Base-by-base conservation (phyloP, 2,888 invertebrate genomes). In the Junonia oenone region DNA sequence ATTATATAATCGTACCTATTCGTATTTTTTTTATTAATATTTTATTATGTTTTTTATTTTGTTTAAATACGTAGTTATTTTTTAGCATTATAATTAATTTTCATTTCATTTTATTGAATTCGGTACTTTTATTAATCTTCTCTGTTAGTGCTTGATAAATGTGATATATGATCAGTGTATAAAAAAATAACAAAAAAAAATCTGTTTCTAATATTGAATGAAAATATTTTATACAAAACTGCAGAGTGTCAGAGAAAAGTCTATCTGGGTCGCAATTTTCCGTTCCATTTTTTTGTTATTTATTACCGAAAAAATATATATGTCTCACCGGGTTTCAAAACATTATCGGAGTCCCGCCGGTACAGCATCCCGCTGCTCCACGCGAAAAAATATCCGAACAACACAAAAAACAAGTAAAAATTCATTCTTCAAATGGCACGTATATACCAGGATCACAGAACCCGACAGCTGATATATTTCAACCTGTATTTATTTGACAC, bases 401-500 rank as follows among this genome's bases (percentile, higher is more conserved):
- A 71, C 76, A 83, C 80, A 66, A 83, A 81, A 77, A 86, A 74
- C 75, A 83, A 78, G 81, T 78, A 84, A 73, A 88, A 83, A 81
- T 89, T 88, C 89, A 88, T 89, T 76, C 80, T 83, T 74, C 72
- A 76, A 80, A 81, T 75, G 75, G 72, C 78, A 76, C 81, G 74
- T 74, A 76, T 78, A 76, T 76, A 81, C 79, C 68, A 74, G 81
- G 81, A 82, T 81, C 81, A 78, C 81, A 79, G 75, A 67, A 67
- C 67, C 56, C 78, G 78, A 79, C 81, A 76, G 79, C 73, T 72
- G 79, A 75, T 85, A 83, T 88, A 86, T 87, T 81, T 87, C 79
- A 83, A 76, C 74, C 73, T 79, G 81, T 86, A 82, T 87, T 88
- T 87, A 87, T 88, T 86, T 80, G 84, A 85, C 83, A 81, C 73